Evolutionary conservation across 2,888 invertebrate species (phyloP), one percentile per base, ranked within the genome.

Genomic region (Phymatocera aterrima): DNA sequence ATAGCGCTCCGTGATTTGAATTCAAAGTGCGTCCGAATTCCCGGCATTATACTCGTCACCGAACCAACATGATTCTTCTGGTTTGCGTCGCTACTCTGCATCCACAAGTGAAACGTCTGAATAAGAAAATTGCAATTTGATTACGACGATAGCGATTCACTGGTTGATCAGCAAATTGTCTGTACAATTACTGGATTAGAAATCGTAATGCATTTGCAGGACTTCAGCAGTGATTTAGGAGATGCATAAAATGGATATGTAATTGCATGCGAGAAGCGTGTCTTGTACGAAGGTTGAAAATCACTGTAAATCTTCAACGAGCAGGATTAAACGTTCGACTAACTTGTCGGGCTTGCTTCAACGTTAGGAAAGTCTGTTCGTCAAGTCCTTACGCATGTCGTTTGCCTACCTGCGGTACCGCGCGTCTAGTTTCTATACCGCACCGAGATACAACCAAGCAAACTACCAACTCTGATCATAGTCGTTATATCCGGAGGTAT

Each of bases 1-100:
- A 83, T 21, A 80, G 82, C 24, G 60, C 78, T 51, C 80, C 81
- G 6, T 80, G 61, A 81, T 65, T 72, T 51, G 31, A 15, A 46
- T 40, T 46, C 3, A 18, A 54, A 54, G n/a, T n/a, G 46, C n/a
- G 46, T 46, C 15, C 46, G 12, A n/a, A 46, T 46, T 8, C 12
- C 28, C n/a, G n/a, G n/a, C n/a, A n/a, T n/a, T n/a, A n/a, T n/a
- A n/a, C n/a, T n/a, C n/a, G n/a, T n/a, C n/a, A n/a, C n/a, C n/a
- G n/a, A n/a, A n/a, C n/a, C n/a, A n/a, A n/a, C n/a, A n/a, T 57
- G 28, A 28, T 24, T 28, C 15, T 28, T 4, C 15, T 28, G 57
- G 57, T 28, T 3, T 28, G 10, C 21, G 10, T 21, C 4, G 57
- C 12, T 28, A 28, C 28, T 3, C 21, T 31, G 61, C 37, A 18